Conservation (phyloP, 2,888 invertebrate species). For the Ophraella communa region DNA sequence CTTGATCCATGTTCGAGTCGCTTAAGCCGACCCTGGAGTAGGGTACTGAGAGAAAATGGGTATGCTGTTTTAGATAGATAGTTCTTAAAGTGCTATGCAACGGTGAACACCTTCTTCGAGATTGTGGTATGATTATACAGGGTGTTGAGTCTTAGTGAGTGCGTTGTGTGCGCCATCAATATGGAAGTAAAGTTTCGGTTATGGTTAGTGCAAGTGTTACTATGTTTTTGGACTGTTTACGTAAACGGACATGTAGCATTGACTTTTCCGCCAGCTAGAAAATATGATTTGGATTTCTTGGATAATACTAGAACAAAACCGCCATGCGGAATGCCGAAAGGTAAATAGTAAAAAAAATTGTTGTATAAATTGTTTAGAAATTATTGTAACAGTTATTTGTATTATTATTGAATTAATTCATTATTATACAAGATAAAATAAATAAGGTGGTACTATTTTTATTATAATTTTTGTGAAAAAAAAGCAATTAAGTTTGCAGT, state of each 20-base stretch:
- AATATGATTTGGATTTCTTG: slow-evolving; percentile 89
- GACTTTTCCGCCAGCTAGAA: slow-evolving; percentile 88
- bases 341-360: slow-evolving; percentile 61
- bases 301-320: slow-evolving; percentile 88
- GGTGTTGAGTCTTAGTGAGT: slow-evolving; percentile 10
- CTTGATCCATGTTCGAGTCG: too few species aligned
- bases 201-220: slow-evolving; percentile 26
- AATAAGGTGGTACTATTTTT: too few species aligned
- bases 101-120: slow-evolving; percentile 25
- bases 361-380: neutral
- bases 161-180: neutral
- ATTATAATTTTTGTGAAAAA: too few species aligned
- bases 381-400: too few species aligned
- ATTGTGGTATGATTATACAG: slow-evolving; percentile 23
- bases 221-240: slow-evolving; percentile 29
- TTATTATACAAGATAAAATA: too few species aligned
- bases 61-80: slow-evolving; percentile 13
- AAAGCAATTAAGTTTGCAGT: too few species aligned
- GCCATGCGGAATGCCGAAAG: slow-evolving; percentile 96
- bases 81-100: slow-evolving; percentile 29
- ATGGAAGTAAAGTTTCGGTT: slow-evolving; percentile 4
- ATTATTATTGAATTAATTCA: too few species aligned
- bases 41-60: slow-evolving; percentile 1
- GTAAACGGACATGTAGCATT: slow-evolving; percentile 76
- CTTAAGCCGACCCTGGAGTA: neutral